Evolutionary conservation across 1,140 invertebrate species (phyloP), one percentile per base, ranked within the genome.

Genomic region (Trypoxylus dichotomus): DNA sequence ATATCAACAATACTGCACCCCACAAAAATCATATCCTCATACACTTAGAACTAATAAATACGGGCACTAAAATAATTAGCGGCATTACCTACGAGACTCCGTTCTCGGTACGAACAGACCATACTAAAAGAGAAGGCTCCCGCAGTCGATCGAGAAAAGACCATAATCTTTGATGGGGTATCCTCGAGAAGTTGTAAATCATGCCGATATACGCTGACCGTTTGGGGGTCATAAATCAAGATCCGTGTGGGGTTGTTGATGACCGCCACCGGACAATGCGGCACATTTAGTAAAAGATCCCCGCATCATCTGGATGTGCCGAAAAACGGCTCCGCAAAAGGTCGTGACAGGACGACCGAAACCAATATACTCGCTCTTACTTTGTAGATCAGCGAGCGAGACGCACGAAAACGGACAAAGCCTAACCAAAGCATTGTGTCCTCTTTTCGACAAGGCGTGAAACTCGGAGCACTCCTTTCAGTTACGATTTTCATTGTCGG

Each of bases 261-360:
- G 81, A 81, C 81, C 80, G 81, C 81, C 81, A 82, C 81, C 68
- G 81, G 80, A 82, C 81, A 82, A 82, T 82, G 81, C 79, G 43
- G 79, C 79, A 79, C 81, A 80, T 78, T 79, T 77, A 78, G 78
- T 71, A 68, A 68, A 68, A 29, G 60, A 68, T 68, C 19, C 60
- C 60, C 60, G 47, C 47, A 24, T 68, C 60, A 68, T 68, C 60
- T 68, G 60, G 63, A 78, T 27, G 77, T 74, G 42, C 58, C 41
- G 29, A 37, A 71, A 60, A 27, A 54, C 78, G 60, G 60, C 19
- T 24, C 27, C 19, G 60, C 24, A 68, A 68, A 68, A 68, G 60
- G 73, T 74, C 77, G 27, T 37, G 27, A 19, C 8, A 25, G 71
- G 13, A 42, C n/a, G 41, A 54, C 29, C 27, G 41, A 29, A 41